Evolutionary conservation across 2,797 vertebrate genomes (phyloP).

Genomic region (Microctenopoma steveboyesi): DNA sequence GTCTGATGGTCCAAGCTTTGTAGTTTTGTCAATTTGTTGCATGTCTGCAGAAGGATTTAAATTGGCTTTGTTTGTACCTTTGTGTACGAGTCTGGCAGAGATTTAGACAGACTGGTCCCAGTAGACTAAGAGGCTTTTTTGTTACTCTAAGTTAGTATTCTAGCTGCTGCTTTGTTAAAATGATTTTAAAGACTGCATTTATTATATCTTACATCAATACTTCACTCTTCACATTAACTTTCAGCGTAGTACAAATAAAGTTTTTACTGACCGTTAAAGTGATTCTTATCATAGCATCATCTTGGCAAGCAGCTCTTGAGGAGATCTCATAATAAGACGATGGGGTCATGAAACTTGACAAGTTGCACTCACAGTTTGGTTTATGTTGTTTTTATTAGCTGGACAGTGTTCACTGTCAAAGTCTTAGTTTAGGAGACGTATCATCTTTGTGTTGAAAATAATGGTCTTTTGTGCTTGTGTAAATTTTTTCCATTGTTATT

Average conservation of each 20-base stretch:
- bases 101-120: constrained; percentile 40
- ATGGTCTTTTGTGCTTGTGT: not conserved
- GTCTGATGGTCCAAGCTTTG: not conserved
- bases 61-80: constrained; percentile 38
- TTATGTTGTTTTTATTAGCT: constrained; percentile 17
- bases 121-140: constrained; percentile 60
- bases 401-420: not conserved
- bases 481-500: constrained; percentile 13
- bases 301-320: constrained; percentile 6
- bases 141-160: constrained; percentile 39
- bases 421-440: not conserved
- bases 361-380: constrained; percentile 20
- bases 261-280: not conserved
- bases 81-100: constrained; percentile 52
- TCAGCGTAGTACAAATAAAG: constrained; percentile 2
- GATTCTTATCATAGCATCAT: not conserved
- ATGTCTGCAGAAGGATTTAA: constrained; percentile 10
- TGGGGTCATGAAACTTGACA: constrained; percentile 23
- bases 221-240: not conserved
- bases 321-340: constrained; percentile 26
- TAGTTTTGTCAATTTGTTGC: constrained; percentile 11
- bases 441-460: not conserved
- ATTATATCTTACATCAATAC: constrained; percentile 23
- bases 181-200: constrained; percentile 13
- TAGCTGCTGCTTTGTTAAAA: constrained; percentile 24